Base-by-base conservation (phyloP, 2,888 invertebrate genomes). In the Meta bourneti region DNA sequence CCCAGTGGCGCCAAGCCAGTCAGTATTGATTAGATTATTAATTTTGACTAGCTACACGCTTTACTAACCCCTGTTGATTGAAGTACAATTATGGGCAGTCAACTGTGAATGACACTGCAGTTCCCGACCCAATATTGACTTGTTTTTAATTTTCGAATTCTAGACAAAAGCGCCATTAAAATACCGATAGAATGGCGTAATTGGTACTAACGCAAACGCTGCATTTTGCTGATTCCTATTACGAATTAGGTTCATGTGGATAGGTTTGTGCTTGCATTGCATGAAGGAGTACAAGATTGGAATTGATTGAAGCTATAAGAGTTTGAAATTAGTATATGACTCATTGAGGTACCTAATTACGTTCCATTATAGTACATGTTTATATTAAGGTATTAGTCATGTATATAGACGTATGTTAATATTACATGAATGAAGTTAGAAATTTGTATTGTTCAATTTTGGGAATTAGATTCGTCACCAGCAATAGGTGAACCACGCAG, bases 1-100 rank as follows among this genome's bases (percentile, higher is more conserved):
- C 61, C 4, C 34, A 34, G 34, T 34, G 34, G 34, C 34, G 34
- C 34, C 34, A 34, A 34, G 34, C 16, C 8, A 11, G 61, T 4
- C 61, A 20, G 34, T 84, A 84, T 75, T 84, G 84, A 84, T 84
- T 61, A 54, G 20, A 48, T 54, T 72, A 84, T 84, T 84, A 84
- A 75, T 84, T 75, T 84, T 16, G 8, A 54, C 54, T 54, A 54
- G 13, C 8, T 13, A 13, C 34, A 79, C 48, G 84, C 74, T 34
- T 84, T 61, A 84, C 54, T 84, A 61, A 61, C 61, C 48, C 16
- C n/a, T 48, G 54, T 61, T 84, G 74, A 84, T 84, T 84, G 75
- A 34, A 71, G 83, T 72, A 75, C 74, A 75, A 72, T 84, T 74
- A 84, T 49, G 52, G 48, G 54, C 75, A 84, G 75, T 75, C 74